A percentile compares a stretch with the other conserved stretches of the same genome.
These are phyloP conservation scores for Coregonus suidteri DNA, from an alignment of 2,797 vertebrate species.

Conservation along the genomic window DNA sequence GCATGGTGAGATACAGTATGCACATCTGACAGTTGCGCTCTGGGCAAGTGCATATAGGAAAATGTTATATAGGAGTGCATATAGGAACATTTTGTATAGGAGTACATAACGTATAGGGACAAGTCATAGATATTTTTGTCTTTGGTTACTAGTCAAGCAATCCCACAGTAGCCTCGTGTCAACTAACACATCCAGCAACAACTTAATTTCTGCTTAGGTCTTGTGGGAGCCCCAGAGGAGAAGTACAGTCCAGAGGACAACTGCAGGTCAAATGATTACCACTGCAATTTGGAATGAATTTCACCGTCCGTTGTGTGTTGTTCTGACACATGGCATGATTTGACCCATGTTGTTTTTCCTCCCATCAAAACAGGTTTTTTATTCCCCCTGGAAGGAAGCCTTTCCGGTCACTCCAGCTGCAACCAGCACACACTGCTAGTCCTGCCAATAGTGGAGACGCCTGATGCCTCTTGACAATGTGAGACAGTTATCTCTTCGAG, in stretches of 20 bases:
- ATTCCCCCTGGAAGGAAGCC: slow-evolving; percentile 55
- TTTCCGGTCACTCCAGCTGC: slow-evolving; percentile 66
- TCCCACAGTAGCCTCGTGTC: not conserved
- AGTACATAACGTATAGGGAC: not conserved
- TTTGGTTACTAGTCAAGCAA: too few relatives aligned
- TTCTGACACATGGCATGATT: slow-evolving; percentile 53
- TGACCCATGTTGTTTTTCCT: slow-evolving; percentile 63
- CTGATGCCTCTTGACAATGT: slow-evolving; percentile 43
- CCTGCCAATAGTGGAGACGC: slow-evolving; percentile 36
- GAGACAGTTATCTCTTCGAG: slow-evolving; percentile 56
- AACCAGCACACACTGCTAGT: slow-evolving; percentile 58
- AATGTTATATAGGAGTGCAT: not conserved
- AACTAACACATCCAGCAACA: not conserved
- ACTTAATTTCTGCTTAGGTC: not conserved
- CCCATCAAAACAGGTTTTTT: slow-evolving; percentile 53
- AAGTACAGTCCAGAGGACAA: slow-evolving; percentile 42
- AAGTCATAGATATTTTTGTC: not conserved
- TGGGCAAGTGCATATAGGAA: not conserved
- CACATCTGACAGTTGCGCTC: not conserved
- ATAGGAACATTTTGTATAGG: not conserved
- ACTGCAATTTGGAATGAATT: slow-evolving; percentile 47
- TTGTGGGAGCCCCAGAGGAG: not conserved
- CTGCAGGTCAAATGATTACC: slow-evolving; percentile 56
- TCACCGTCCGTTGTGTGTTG: slow-evolving; percentile 28
- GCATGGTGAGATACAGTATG: not conserved